Evolutionary conservation across 1,140 invertebrate species (phyloP).

Genomic region (Eulimnadia texana): DNA sequence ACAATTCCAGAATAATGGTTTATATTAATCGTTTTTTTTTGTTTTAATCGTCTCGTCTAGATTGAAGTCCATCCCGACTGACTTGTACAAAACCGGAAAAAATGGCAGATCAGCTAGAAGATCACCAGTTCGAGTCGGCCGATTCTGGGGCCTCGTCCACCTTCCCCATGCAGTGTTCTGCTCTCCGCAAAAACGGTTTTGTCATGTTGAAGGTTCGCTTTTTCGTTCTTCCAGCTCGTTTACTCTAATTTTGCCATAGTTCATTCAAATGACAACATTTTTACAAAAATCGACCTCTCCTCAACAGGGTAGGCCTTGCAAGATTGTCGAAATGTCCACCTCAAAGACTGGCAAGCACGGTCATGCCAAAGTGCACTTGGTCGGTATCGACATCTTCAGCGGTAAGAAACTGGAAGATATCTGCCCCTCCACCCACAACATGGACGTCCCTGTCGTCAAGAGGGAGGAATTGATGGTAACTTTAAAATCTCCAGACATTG

Average conservation of each 20-base stretch:
- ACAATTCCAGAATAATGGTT: no score
- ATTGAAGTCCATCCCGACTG: no score
- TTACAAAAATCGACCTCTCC: background rate
- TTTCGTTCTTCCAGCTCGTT: no score
- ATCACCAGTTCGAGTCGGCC: slow-evolving; percentile 74
- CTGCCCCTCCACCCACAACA: slow-evolving; percentile 99
- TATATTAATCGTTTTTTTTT: no score
- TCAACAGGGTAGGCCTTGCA: slow-evolving; percentile 69
- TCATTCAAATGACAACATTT: background rate
- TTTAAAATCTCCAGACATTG: background rate
- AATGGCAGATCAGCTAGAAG: slow-evolving; percentile 76
- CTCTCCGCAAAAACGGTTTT: slow-evolving; percentile 95
- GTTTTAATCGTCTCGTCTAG: no score
- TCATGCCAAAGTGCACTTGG: slow-evolving; percentile 97
- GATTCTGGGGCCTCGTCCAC: slow-evolving; percentile 93
- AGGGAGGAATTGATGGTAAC: slow-evolving; percentile 85
- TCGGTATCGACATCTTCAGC: slow-evolving; percentile 96
- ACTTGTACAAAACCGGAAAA: slow-evolving; percentile 14
- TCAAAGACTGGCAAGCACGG: slow-evolving; percentile 99
- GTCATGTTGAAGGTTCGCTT: slow-evolving; percentile 83
- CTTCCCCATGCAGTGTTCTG: slow-evolving; percentile 95
- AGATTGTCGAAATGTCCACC: slow-evolving; percentile 99
- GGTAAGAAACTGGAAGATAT: slow-evolving; percentile 98
- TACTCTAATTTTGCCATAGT: no score
- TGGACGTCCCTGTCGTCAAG: slow-evolving; percentile 97